phyloP scores from a whole-genome alignment of 1,140 invertebrate species.

The Copidosoma floridanum region DNA sequence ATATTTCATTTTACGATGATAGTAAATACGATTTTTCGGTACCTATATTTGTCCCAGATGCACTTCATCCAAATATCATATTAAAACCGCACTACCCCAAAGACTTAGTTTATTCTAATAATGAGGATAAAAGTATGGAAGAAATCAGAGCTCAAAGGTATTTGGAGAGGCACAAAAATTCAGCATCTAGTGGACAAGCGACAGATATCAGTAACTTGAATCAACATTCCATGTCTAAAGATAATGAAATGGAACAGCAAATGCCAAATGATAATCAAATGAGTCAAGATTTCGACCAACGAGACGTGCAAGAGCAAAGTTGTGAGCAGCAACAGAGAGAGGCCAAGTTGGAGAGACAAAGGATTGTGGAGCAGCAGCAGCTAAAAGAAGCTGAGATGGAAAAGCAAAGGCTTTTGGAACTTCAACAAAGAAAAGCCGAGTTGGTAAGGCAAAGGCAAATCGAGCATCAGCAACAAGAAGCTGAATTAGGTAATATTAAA shows the following conservation, averaged over 20 bases:
- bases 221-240: slow-evolving; percentile 21
- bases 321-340: slow-evolving; percentile 37
- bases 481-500: slow-evolving; percentile 26
- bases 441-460: slow-evolving; percentile 35
- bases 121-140: slow-evolving; percentile 66
- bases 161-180: slow-evolving; percentile 29
- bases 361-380: slow-evolving; percentile 32
- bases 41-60: slow-evolving; percentile 63
- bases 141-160: slow-evolving; percentile 60
- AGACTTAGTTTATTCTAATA: slow-evolving; percentile 62
- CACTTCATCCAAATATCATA: slow-evolving; percentile 59
- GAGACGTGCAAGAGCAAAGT: slow-evolving; percentile 31
- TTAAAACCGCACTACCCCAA: slow-evolving; percentile 54
- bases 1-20: slow-evolving; percentile 46
- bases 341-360: slow-evolving; percentile 40
- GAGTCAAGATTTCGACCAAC: slow-evolving; percentile 35
- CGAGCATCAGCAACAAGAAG: slow-evolving; percentile 28
- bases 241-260: slow-evolving; percentile 8
- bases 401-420: slow-evolving; percentile 35
- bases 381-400: slow-evolving; percentile 39
- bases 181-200: too few species aligned
- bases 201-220: too few species aligned
- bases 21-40: slow-evolving; percentile 58
- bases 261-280: slow-evolving; percentile 20
- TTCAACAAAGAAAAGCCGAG: slow-evolving; percentile 36